Evolutionary conservation across 2,113 vertebrate genomes (phyloP).

Genomic region (Prunella himalayana): DNA sequence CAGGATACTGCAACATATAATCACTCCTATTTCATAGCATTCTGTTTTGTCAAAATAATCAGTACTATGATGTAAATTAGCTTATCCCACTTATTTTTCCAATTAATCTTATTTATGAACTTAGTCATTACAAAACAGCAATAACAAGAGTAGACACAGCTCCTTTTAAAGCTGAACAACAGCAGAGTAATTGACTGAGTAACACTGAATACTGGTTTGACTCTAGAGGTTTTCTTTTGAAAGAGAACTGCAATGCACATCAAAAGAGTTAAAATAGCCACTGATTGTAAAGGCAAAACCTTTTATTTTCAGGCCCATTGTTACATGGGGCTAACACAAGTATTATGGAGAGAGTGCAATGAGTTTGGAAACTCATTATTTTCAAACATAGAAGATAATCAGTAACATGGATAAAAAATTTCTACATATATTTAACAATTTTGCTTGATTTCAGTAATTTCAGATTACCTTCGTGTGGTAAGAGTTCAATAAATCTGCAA

Average conservation of each 20-base stretch:
- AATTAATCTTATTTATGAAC: neutral
- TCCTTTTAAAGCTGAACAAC: neutral
- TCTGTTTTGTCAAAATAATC: neutral
- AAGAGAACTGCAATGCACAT: neutral
- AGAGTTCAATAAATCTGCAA: conserved; percentile 79
- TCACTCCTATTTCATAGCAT: neutral
- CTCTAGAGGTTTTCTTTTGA: neutral
- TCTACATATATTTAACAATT: neutral
- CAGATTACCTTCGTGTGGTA: conserved; percentile 84
- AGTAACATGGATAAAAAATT: neutral
- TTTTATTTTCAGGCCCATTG: neutral
- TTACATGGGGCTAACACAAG: neutral
- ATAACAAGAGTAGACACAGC: neutral
- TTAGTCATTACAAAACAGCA: neutral
- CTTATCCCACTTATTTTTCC: neutral
- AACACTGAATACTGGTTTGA: neutral
- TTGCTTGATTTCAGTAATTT: neutral
- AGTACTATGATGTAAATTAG: neutral
- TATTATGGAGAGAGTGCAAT: neutral
- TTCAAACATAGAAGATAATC: neutral
- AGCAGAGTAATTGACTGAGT: neutral
- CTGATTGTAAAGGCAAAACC: neutral
- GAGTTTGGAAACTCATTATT: neutral
- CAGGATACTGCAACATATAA: neutral
- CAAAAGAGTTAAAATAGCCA: neutral